Evolutionary conservation across 2,797 vertebrate species (phyloP).

Genomic region (Chrosomus eos): DNA sequence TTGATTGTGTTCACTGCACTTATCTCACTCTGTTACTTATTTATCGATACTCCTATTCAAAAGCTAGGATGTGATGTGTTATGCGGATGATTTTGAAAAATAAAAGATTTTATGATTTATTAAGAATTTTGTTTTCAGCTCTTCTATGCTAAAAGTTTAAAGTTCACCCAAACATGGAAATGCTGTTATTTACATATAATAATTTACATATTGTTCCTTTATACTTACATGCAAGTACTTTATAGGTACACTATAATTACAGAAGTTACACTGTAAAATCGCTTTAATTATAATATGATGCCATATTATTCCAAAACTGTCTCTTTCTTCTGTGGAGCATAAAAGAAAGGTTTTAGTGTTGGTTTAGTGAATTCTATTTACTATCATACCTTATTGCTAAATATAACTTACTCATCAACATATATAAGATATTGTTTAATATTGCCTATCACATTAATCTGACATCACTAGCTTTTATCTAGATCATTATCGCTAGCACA

Average conservation of each 20-base stretch:
- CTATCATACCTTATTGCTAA: too few species aligned
- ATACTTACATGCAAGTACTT: too few species aligned
- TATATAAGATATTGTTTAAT: too few species aligned
- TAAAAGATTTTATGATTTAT: not conserved
- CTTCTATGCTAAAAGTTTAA: not conserved
- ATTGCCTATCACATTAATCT: too few species aligned
- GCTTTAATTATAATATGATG: too few species aligned
- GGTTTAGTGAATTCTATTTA: not conserved
- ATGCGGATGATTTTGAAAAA: not conserved
- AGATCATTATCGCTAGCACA: too few species aligned
- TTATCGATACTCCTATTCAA: constrained; percentile 11
- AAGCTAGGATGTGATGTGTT: constrained; percentile 3
- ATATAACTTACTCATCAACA: too few species aligned
- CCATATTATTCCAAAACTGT: not conserved
- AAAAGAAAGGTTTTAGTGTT: not conserved
- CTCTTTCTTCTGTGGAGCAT: not conserved
- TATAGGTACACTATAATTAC: too few species aligned
- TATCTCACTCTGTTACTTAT: not conserved
- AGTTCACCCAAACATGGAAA: not conserved
- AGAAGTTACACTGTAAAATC: too few species aligned
- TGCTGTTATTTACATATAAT: too few species aligned
- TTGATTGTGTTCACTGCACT: not conserved
- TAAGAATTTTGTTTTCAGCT: not conserved
- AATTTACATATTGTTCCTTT: too few species aligned
- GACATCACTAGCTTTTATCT: too few species aligned